phyloP scores from a whole-genome alignment of 1,140 invertebrate species.

The Bilobella aurantiaca region DNA sequence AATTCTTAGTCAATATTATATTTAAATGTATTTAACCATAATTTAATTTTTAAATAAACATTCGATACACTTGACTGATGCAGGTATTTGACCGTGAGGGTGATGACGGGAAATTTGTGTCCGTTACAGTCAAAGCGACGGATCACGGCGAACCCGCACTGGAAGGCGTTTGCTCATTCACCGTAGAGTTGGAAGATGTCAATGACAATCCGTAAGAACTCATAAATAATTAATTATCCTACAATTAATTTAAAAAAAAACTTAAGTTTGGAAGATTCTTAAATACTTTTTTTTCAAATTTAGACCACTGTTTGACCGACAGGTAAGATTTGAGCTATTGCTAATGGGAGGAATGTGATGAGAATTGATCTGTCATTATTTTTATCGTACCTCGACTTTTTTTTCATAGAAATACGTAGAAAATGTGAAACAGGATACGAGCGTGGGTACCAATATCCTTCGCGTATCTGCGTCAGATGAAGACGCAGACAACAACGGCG shows the following conservation, averaged over 20 bases:
- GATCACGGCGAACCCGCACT: slow-evolving; percentile 90
- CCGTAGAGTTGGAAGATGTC: slow-evolving; percentile 89
- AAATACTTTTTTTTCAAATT: slow-evolving; percentile 42
- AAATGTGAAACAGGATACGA: slow-evolving; percentile 92
- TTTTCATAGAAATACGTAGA: slow-evolving; percentile 80
- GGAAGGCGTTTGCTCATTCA: slow-evolving; percentile 90
- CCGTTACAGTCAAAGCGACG: slow-evolving; percentile 87
- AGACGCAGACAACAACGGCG: slow-evolving; percentile 90
- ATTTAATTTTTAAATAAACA: no score
- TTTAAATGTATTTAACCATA: no score
- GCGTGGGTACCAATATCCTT: slow-evolving; percentile 85
- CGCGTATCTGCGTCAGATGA: slow-evolving; percentile 88
- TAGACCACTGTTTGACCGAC: slow-evolving; percentile 79
- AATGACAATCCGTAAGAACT: slow-evolving; percentile 49
- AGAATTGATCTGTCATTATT: no score
- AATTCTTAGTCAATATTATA: no score
- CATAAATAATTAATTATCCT: background rate
- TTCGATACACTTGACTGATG: no score
- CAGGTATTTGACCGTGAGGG: slow-evolving; percentile 87
- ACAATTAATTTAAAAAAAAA: background rate
- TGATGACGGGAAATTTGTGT: slow-evolving; percentile 90
- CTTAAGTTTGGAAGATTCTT: slow-evolving; percentile 43
- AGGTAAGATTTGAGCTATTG: slow-evolving; percentile 49
- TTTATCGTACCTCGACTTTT: no score
- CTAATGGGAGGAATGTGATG: no score